These are phyloP conservation scores for Lepus timidus DNA, from an alignment of 2,113 vertebrate genomes.

Conservation along the genomic window DNA sequence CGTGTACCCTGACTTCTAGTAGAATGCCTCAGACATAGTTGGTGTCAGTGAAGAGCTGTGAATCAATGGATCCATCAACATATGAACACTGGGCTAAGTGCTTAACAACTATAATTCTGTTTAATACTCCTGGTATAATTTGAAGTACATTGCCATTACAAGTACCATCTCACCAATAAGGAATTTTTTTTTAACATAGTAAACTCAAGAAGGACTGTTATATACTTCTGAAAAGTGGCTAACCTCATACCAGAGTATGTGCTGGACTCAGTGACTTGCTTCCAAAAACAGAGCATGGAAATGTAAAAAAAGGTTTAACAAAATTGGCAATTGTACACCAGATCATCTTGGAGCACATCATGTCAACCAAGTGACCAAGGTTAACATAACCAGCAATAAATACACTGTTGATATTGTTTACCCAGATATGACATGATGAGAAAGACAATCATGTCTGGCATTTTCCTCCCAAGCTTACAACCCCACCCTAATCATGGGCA, in stretches of 20 bases:
- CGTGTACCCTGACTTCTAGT: not conserved
- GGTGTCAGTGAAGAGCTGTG: not conserved
- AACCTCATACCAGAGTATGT: not conserved
- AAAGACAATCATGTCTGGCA: not conserved
- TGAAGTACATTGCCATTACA: slow-evolving; percentile 27
- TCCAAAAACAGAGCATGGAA: not conserved
- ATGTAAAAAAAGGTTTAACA: not conserved
- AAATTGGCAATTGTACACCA: not conserved
- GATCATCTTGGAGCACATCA: not conserved
- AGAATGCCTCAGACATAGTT: not conserved
- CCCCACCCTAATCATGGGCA: not conserved
- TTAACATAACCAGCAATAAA: not conserved
- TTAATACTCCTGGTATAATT: not conserved
- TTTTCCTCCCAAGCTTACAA: not conserved
- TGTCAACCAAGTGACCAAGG: not conserved
- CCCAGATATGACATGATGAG: not conserved
- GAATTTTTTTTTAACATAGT: not conserved
- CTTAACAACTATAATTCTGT: not conserved
- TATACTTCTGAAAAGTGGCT: not conserved
- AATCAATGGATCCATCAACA: not conserved
- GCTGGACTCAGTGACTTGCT: not conserved
- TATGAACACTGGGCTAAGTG: not conserved
- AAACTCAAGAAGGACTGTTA: not conserved
- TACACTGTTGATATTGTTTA: not conserved
- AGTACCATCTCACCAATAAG: not conserved